Evolutionary conservation across 2,113 vertebrate genomes (phyloP).

Genomic region (Laterallus jamaicensis): DNA sequence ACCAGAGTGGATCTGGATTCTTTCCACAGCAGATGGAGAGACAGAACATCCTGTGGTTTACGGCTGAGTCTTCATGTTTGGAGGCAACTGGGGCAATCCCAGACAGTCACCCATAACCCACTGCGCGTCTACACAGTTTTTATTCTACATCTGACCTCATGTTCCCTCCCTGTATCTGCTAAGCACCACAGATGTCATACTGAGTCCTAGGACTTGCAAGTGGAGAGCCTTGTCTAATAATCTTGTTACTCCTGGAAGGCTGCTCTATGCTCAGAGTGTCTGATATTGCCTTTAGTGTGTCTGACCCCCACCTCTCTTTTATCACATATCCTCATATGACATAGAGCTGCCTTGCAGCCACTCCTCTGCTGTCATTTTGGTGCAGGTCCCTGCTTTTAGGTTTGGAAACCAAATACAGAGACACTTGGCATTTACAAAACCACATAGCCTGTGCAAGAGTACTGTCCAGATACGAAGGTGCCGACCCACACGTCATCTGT

Average conservation of each 20-base stretch:
- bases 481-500: neutral
- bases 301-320: neutral
- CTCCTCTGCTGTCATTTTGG: neutral
- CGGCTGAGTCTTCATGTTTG: neutral
- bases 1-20: neutral
- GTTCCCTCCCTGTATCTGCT: neutral
- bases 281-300: neutral
- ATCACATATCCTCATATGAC: neutral
- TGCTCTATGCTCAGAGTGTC: neutral
- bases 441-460: neutral
- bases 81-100: neutral
- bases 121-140: neutral
- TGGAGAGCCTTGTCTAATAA: neutral
- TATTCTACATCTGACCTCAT: neutral
- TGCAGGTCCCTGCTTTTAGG: neutral
- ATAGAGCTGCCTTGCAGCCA: neutral
- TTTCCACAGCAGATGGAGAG: neutral
- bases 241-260: neutral
- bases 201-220: neutral
- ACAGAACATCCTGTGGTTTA: neutral
- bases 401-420: neutral
- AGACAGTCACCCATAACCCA: neutral
- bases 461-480: neutral
- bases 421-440: neutral
- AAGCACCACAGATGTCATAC: neutral